Percentiles rank a stretch among this genome's conserved stretches.
Evolutionary conservation across 2,888 invertebrate genomes (phyloP).

Genomic region (Drosophila lacicola): DNA sequence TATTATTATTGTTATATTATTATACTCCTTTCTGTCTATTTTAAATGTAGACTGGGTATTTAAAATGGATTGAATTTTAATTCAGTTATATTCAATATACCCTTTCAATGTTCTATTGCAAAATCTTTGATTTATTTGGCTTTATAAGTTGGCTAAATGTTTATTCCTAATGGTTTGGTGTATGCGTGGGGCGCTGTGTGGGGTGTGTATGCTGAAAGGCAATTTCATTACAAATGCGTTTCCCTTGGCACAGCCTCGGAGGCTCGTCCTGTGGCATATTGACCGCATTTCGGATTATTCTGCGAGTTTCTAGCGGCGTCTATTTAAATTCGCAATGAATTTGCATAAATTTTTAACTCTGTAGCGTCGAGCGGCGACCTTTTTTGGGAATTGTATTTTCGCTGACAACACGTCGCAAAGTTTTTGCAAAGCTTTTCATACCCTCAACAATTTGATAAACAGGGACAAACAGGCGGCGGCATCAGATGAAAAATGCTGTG

Average conservation of each 20-base stretch:
- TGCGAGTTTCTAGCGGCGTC: constrained; percentile 26
- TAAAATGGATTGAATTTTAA: neutral
- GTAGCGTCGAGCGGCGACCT: constrained; percentile 14
- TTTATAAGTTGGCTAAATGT: constrained; percentile 36
- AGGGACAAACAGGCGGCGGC: neutral
- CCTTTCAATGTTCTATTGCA: neutral
- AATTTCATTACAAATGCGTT: constrained; percentile 75
- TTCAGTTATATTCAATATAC: neutral
- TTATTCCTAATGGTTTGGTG: neutral
- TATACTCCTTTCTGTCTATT: too few species aligned
- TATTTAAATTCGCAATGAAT: constrained; percentile 74
- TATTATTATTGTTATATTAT: too few species aligned
- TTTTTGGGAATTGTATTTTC: constrained; percentile 21
- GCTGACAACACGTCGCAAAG: constrained; percentile 22
- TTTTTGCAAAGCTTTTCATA: constrained; percentile 20
- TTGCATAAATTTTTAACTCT: constrained; percentile 64
- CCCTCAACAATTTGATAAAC: constrained; percentile 12
- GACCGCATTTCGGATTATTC: constrained; percentile 69
- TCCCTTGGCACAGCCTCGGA: constrained; percentile 43
- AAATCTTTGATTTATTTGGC: constrained; percentile 30
- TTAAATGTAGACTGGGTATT: neutral
- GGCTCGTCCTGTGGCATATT: constrained; percentile 53
- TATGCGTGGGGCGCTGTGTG: constrained; percentile 12
- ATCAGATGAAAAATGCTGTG: neutral
- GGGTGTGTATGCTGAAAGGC: constrained; percentile 34